Evolutionary conservation across 2,113 vertebrate genomes (phyloP).

Genomic region (Plectropomus leopardus): DNA sequence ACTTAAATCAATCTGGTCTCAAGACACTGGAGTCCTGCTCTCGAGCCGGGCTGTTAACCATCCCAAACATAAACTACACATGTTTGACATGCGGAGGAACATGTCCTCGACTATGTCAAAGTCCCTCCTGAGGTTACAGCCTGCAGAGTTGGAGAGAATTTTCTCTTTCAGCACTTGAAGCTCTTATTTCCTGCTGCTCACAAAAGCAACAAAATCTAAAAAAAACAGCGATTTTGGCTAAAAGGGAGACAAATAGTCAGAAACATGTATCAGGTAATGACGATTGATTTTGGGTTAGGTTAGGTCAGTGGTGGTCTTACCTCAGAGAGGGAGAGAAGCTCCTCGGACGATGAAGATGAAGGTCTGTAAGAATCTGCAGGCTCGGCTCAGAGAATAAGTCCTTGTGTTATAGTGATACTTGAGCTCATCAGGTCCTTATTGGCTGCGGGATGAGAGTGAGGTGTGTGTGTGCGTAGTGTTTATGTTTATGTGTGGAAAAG

Average conservation of each 20-base stretch:
- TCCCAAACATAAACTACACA: constrained; percentile 46
- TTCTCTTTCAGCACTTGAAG: background rate
- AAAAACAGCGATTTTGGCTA: background rate
- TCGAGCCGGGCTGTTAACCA: constrained; percentile 1
- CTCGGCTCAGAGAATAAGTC: constrained; percentile 76
- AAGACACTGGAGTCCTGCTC: constrained; percentile 37
- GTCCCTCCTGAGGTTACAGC: constrained; percentile 28
- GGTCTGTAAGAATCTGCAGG: constrained; percentile 80
- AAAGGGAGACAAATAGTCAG: background rate
- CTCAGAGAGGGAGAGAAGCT: constrained; percentile 84
- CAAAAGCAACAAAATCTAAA: background rate
- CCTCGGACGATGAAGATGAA: constrained; percentile 79
- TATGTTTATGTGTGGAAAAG: constrained; percentile 58
- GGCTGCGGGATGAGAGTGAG: constrained; percentile 79
- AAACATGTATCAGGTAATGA: background rate
- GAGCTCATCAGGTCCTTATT: constrained; percentile 88
- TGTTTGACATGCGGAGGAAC: constrained; percentile 36
- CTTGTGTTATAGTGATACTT: constrained; percentile 90
- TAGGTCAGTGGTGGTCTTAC: constrained; percentile 78
- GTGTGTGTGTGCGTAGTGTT: constrained; percentile 44
- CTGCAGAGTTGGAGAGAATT: background rate
- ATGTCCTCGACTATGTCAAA: constrained; percentile 3
- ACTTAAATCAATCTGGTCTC: background rate
- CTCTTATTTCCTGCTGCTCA: background rate
- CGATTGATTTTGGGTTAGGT: background rate